These are phyloP conservation scores for Toxonevra muliebris DNA, from an alignment of 2,888 invertebrate species.

Conservation along the genomic window DNA sequence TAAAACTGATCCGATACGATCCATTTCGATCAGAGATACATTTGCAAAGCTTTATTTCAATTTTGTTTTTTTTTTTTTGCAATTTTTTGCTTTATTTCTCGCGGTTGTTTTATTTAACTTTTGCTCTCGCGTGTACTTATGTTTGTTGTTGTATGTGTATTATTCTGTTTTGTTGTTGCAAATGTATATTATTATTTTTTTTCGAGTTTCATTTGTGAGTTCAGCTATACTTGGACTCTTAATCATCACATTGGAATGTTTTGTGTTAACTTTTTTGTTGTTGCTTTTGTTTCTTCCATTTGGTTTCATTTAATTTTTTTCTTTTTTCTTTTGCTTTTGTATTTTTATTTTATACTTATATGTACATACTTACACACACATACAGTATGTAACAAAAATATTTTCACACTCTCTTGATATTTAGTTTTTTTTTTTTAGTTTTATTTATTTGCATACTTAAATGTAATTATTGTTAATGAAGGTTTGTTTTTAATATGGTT, in stretches of 20 bases:
- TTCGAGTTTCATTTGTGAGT: slow-evolving; percentile 43
- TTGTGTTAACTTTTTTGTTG: slow-evolving; percentile 29
- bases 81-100: slow-evolving; percentile 5
- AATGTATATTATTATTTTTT: slow-evolving; percentile 17
- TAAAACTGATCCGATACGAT: slow-evolving; percentile 1
- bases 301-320: slow-evolving; percentile 1
- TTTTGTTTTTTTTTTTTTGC: slow-evolving; percentile 4
- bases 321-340: slow-evolving; percentile 19
- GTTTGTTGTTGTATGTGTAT: slow-evolving; percentile 20
- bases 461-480: too few species aligned
- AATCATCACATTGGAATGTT: slow-evolving; percentile 59
- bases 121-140: slow-evolving; percentile 16
- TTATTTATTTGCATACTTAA: too few species aligned
- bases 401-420: too few species aligned
- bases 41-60: slow-evolving; percentile 14
- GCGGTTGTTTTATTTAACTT: slow-evolving; percentile 22
- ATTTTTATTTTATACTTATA: background rate
- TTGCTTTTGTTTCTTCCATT: slow-evolving; percentile 12
- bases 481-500: too few species aligned
- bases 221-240: slow-evolving; percentile 65
- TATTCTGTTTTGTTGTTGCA: slow-evolving; percentile 28
- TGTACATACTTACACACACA: background rate
- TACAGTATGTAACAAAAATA: background rate
- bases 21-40: slow-evolving; percentile 10
- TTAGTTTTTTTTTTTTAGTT: too few species aligned